Evolutionary conservation across 2,113 vertebrate species (phyloP).

Genomic region (Damaliscus lunatus): DNA sequence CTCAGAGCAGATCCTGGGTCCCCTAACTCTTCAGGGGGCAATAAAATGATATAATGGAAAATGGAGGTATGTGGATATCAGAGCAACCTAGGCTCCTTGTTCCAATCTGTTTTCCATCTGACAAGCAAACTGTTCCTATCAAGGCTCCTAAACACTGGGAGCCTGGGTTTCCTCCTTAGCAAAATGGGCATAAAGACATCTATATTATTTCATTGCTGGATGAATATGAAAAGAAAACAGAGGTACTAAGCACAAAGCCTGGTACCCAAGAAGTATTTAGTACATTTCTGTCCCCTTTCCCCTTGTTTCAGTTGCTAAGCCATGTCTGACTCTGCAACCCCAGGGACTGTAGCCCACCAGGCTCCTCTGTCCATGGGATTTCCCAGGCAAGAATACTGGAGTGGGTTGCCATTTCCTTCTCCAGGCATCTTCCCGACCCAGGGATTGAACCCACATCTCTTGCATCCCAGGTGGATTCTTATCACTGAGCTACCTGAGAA

Average conservation of each 20-base stretch:
- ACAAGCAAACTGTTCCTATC: not conserved
- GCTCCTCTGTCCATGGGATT: not conserved
- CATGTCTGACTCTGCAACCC: not conserved
- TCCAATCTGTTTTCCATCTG: not conserved
- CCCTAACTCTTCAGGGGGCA: not conserved
- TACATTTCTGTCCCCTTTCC: not conserved
- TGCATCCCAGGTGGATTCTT: not conserved
- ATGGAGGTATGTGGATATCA: rapidly evolving
- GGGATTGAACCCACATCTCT: not conserved
- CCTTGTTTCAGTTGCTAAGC: not conserved
- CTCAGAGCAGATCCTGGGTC: not conserved
- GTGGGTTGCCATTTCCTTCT: not conserved
- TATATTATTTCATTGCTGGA: not conserved
- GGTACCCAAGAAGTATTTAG: not conserved
- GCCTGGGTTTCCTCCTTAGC: not conserved
- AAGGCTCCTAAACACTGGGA: not conserved
- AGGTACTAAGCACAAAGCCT: not conserved
- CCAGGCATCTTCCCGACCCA: not conserved
- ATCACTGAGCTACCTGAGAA: not conserved
- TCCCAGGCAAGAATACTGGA: not conserved
- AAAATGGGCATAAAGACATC: not conserved
- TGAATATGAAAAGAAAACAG: not conserved
- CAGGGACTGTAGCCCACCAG: not conserved
- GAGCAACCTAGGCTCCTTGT: not conserved
- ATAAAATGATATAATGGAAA: rapidly evolving